Conservation (phyloP, 92 coral and sea anemone species). For the Desmophyllum pertusum region DNA sequence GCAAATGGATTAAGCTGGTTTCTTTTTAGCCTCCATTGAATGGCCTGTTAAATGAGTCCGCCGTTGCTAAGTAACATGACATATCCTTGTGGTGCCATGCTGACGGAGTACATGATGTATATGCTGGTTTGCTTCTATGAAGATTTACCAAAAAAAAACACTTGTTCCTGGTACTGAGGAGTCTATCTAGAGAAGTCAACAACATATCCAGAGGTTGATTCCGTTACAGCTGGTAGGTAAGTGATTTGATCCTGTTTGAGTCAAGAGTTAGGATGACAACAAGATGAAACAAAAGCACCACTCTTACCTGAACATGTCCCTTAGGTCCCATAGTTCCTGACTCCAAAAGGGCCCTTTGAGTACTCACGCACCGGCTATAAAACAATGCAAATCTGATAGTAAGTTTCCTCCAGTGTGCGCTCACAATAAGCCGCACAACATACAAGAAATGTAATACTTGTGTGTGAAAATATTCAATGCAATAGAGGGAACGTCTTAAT, state of each 20-base stretch:
- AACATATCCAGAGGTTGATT: not conserved
- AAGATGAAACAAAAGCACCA: not conserved
- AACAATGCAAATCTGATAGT: not conserved
- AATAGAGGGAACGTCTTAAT: too few relatives aligned
- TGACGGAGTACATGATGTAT: too few relatives aligned
- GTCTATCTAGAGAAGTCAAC: too few relatives aligned
- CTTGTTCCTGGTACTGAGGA: too few relatives aligned
- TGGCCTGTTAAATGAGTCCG: too few relatives aligned
- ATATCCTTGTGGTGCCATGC: too few relatives aligned
- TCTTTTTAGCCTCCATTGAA: too few relatives aligned
- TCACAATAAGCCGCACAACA: not conserved
- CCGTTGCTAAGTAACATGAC: too few relatives aligned
- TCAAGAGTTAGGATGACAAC: not conserved
- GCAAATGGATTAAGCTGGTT: too few relatives aligned
- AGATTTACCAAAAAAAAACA: too few relatives aligned
- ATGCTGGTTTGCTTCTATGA: too few relatives aligned
- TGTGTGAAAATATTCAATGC: too few relatives aligned
- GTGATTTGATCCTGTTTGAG: not conserved
- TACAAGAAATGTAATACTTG: not conserved
- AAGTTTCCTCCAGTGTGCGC: not conserved
- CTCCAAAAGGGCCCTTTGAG: constrained; percentile 88
- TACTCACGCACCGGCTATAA: constrained; percentile 91
- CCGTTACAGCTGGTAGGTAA: not conserved
- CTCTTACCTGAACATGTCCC: constrained; percentile 95
- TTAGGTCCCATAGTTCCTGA: constrained; percentile 99